These are phyloP conservation scores for Himantopus leucocephalus DNA, from an alignment of 2,113 vertebrate species.

Conservation along the genomic window DNA sequence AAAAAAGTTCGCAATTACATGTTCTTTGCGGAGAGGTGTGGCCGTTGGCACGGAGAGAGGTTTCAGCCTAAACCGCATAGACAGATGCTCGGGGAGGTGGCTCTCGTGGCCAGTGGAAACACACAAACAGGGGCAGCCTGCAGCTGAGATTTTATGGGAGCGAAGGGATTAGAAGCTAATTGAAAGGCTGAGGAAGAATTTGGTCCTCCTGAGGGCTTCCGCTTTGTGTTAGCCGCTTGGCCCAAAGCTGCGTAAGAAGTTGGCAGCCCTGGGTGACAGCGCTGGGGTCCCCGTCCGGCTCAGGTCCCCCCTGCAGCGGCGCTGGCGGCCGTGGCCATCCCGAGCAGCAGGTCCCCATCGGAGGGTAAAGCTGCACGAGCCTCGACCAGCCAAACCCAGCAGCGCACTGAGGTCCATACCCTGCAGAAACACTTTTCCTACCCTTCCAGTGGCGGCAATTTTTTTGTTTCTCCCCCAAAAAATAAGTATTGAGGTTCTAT, in stretches of 20 bases:
- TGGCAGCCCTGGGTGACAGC: not conserved
- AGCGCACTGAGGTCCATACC: rapidly evolving
- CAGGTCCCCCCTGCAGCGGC: rapidly evolving
- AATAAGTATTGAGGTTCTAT: rapidly evolving
- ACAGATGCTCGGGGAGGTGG: slow-evolving; percentile 38
- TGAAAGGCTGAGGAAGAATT: not conserved
- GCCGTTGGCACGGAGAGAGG: slow-evolving; percentile 19
- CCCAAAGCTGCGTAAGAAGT: not conserved
- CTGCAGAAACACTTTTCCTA: not conserved
- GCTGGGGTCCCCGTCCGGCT: not conserved
- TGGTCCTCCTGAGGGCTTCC: not conserved
- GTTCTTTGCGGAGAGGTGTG: slow-evolving; percentile 72
- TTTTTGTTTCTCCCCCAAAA: not conserved
- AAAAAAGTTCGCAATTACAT: slow-evolving; percentile 32
- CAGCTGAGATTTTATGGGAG: slow-evolving; percentile 5
- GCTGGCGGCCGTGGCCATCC: not conserved
- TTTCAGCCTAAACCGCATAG: slow-evolving; percentile 45
- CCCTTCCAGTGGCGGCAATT: not conserved
- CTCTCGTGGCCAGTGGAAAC: slow-evolving; percentile 46
- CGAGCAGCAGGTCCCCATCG: rapidly evolving
- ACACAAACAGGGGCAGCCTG: not conserved
- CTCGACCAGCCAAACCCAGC: not conserved
- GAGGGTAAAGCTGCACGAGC: not conserved
- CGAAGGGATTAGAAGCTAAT: not conserved
- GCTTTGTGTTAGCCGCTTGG: not conserved